These are phyloP conservation scores for Mesorhabditis spiculigera DNA, from an alignment of 2,888 invertebrate genomes.

Conservation along the genomic window DNA sequence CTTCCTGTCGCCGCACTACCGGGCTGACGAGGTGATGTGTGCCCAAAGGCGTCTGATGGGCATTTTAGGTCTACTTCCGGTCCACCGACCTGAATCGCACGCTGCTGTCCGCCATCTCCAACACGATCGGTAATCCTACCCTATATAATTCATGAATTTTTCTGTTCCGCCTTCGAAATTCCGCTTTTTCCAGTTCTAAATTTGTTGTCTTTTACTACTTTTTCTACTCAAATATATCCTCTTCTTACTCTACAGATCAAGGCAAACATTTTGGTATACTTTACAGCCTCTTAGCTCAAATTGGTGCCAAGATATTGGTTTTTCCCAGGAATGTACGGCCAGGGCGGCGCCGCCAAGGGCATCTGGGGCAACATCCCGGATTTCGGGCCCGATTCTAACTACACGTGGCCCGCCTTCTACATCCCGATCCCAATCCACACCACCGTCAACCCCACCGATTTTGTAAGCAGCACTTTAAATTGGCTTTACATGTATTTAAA, in stretches of 20 bases:
- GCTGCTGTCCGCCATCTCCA: slow-evolving; percentile 63
- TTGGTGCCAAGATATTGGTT: too few relatives aligned
- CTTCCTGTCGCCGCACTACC: slow-evolving; percentile 15
- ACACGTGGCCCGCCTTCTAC: slow-evolving; percentile 19
- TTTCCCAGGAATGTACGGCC: slow-evolving; percentile 21
- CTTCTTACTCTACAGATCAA: too few relatives aligned
- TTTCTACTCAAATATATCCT: too few relatives aligned
- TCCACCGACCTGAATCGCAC: slow-evolving; percentile 85
- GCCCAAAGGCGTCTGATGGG: neutral
- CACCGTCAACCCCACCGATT: slow-evolving; percentile 20
- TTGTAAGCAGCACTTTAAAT: slow-evolving; percentile 14
- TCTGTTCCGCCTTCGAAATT: too few relatives aligned
- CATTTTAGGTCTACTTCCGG: slow-evolving; percentile 65
- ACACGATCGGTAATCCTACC: slow-evolving; percentile 37
- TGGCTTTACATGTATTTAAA: too few relatives aligned
- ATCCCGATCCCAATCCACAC: slow-evolving; percentile 29
- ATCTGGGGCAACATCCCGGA: neutral
- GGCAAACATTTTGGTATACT: too few relatives aligned
- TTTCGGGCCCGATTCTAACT: neutral
- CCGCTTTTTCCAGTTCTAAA: too few relatives aligned
- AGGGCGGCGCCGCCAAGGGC: neutral
- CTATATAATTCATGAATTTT: too few relatives aligned
- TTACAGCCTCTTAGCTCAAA: too few relatives aligned
- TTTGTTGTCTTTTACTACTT: too few relatives aligned
- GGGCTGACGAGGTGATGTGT: slow-evolving; percentile 15